phyloP scores from a whole-genome alignment of 2,888 invertebrate genomes.

The Volucella bombylans region DNA sequence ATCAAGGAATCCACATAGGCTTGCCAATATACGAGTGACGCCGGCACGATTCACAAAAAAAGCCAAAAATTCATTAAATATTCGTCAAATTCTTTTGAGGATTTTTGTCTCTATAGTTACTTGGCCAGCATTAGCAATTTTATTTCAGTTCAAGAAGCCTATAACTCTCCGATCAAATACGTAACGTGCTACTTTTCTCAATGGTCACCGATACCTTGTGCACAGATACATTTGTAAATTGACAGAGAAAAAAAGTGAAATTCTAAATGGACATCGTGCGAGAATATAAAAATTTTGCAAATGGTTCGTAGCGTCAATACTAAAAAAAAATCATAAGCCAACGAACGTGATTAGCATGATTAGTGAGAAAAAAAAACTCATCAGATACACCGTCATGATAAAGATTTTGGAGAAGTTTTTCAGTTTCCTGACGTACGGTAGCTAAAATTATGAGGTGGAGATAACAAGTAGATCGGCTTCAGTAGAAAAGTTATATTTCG shows the following conservation, averaged over 20 bases:
- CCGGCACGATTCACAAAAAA: slow-evolving; percentile 8
- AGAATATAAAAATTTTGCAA: neutral
- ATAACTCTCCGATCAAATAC: too few relatives aligned
- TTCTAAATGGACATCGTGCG: neutral
- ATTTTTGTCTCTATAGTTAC: slow-evolving; percentile 20
- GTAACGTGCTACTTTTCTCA: neutral
- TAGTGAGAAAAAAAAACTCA: too few relatives aligned
- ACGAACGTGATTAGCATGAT: slow-evolving; percentile 15
- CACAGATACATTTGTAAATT: neutral
- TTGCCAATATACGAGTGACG: neutral
- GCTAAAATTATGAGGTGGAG: too few relatives aligned
- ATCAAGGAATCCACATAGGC: neutral
- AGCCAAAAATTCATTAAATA: slow-evolving; percentile 11
- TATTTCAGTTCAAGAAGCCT: neutral
- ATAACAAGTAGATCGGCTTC: neutral
- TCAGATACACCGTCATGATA: too few relatives aligned
- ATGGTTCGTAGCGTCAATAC: neutral
- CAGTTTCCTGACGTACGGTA: neutral
- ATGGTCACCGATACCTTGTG: neutral
- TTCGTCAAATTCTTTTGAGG: slow-evolving; percentile 39
- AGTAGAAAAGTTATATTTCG: neutral
- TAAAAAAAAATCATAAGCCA: neutral
- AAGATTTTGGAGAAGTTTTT: neutral
- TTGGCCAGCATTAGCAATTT: slow-evolving; percentile 25
- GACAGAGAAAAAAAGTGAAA: neutral